Conservation (phyloP, 1,140 invertebrate species). For the Drosophila tani region DNA sequence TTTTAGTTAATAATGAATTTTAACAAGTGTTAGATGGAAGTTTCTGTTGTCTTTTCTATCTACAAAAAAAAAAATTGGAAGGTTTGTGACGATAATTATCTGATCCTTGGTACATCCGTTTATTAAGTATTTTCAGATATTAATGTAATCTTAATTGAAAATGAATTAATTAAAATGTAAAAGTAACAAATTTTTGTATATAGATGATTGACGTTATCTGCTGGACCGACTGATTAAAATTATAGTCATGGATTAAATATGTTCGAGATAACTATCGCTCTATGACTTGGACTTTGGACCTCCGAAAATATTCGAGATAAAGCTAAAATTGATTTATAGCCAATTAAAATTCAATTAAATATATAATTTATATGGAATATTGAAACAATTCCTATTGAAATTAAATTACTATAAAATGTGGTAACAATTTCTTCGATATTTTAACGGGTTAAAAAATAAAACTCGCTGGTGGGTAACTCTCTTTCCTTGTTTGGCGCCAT, state of each 20-base stretch:
- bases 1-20: not conserved
- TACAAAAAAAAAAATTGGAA: not conserved
- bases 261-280: not conserved
- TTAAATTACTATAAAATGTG: no score
- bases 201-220: no score
- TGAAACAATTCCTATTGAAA: no score
- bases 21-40: no score
- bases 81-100: not conserved
- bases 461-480: no score
- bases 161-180: not conserved
- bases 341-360: not conserved
- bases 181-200: no score
- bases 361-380: no score
- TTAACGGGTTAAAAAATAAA: no score
- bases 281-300: not conserved
- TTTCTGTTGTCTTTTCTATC: not conserved
- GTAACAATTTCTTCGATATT: not conserved
- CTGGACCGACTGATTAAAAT: no score
- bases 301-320: not conserved
- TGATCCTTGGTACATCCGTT: no score
- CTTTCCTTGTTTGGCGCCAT: slow-evolving; percentile 1
- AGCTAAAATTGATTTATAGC: not conserved
- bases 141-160: not conserved
- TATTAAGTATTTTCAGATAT: not conserved
- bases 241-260: no score